A percentile compares a stretch with the other conserved stretches of the same genome.
These are phyloP conservation scores for Drosophila lacicola DNA, from an alignment of 2,888 invertebrate species.

Conservation along the genomic window DNA sequence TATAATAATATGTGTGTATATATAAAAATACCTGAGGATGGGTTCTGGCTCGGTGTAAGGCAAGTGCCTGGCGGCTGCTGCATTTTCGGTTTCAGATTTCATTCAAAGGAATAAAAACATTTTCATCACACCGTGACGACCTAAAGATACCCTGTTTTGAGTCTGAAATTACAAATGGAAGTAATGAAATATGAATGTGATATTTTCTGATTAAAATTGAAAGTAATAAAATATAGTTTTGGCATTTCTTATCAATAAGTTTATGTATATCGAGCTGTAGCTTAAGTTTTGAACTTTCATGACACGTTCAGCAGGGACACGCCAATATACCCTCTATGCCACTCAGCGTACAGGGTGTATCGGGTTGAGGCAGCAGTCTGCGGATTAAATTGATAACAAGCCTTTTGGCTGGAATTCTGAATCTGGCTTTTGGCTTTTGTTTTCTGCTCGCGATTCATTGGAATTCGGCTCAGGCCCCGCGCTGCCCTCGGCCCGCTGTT, in stretches of 20 bases:
- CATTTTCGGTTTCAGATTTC: slow-evolving; percentile 79
- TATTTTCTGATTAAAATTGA: too few relatives aligned
- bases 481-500: not conserved
- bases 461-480: slow-evolving; percentile 19
- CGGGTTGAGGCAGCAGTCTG: slow-evolving; percentile 1
- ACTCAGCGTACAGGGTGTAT: not conserved
- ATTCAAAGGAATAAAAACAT: slow-evolving; percentile 74
- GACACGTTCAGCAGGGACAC: not conserved
- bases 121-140: not conserved
- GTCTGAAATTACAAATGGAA: too few relatives aligned
- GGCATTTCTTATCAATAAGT: too few relatives aligned
- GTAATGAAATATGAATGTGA: too few relatives aligned
- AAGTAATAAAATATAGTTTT: too few relatives aligned
- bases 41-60: slow-evolving; percentile 25
- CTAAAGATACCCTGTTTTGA: not conserved
- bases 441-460: slow-evolving; percentile 23
- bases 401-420: slow-evolving; percentile 35
- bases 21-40: slow-evolving; percentile 1
- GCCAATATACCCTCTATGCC: not conserved
- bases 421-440: slow-evolving; percentile 35
- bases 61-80: slow-evolving; percentile 47
- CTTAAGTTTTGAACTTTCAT: too few relatives aligned
- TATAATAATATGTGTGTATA: too few relatives aligned
- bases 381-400: slow-evolving; percentile 81
- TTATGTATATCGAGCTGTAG: too few relatives aligned